These are phyloP conservation scores for Bagarius yarrelli DNA, from an alignment of 2,113 vertebrate genomes.

Conservation along the genomic window DNA sequence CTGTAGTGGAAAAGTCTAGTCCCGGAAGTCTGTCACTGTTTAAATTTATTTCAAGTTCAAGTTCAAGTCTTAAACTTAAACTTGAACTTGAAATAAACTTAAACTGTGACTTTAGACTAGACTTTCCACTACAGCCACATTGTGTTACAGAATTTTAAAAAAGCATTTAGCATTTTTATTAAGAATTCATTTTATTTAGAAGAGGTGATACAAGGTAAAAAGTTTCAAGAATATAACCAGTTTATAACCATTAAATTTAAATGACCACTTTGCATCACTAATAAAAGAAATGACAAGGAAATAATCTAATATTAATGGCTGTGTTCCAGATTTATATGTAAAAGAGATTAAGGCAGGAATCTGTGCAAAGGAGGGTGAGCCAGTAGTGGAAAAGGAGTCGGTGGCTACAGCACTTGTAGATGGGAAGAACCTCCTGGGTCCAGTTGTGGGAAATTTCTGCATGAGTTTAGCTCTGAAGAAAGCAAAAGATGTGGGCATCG, in stretches of 20 bases:
- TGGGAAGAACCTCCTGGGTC: constrained; percentile 72
- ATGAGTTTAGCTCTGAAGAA: constrained; percentile 75
- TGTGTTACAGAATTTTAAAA: too few relatives aligned
- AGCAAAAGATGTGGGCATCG: constrained; percentile 69
- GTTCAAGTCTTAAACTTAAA: too few relatives aligned
- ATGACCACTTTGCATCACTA: too few relatives aligned
- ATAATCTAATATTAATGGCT: background rate
- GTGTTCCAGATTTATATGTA: constrained; percentile 69
- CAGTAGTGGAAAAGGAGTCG: constrained; percentile 67
- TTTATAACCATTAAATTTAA: too few relatives aligned
- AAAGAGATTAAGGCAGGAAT: constrained; percentile 69
- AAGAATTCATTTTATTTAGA: too few relatives aligned
- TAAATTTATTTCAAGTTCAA: background rate
- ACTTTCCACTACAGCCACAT: too few relatives aligned
- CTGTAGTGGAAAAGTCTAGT: background rate
- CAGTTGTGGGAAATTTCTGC: constrained; percentile 77
- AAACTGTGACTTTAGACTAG: too few relatives aligned
- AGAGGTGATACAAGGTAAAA: too few relatives aligned
- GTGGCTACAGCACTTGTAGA: constrained; percentile 71
- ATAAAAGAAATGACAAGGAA: too few relatives aligned
- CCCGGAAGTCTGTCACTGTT: background rate
- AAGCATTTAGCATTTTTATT: too few relatives aligned
- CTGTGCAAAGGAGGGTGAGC: constrained; percentile 71
- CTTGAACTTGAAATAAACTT: too few relatives aligned
- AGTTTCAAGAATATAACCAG: too few relatives aligned